A percentile compares a stretch with the other conserved stretches of the same genome.
Conservation (phyloP, 2,888 invertebrate genomes). For the Sinelater perroti region DNA sequence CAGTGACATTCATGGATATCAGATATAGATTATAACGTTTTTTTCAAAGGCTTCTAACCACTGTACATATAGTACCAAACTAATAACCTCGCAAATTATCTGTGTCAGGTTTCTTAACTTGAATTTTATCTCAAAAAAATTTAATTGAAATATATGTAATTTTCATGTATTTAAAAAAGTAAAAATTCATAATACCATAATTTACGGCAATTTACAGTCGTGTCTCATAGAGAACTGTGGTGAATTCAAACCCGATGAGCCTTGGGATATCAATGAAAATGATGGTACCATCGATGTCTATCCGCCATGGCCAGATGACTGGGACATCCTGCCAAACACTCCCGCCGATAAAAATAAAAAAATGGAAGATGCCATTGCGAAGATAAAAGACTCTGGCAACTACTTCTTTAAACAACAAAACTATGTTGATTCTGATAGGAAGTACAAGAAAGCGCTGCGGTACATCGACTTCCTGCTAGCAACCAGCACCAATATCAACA, state of each 20-base stretch:
- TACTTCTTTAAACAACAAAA: constrained; percentile 68
- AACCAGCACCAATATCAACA: constrained; percentile 49
- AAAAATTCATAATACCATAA: background rate
- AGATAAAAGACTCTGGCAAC: constrained; percentile 79
- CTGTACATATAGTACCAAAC: too few species aligned
- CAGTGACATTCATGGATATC: too few species aligned
- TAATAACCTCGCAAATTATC: too few species aligned
- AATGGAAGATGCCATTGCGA: constrained; percentile 62
- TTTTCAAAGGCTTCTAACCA: too few species aligned
- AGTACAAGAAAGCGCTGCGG: constrained; percentile 82
- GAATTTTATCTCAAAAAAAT: too few species aligned
- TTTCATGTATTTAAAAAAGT: constrained; percentile 28
- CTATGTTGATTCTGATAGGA: constrained; percentile 72
- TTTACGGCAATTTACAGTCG: constrained; percentile 60
- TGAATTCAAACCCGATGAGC: constrained; percentile 66
- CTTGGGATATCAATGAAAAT: constrained; percentile 73
- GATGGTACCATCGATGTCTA: constrained; percentile 77
- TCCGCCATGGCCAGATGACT: constrained; percentile 83
- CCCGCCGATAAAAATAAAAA: constrained; percentile 31
- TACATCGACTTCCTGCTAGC: constrained; percentile 68
- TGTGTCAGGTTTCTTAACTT: too few species aligned
- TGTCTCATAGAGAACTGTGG: constrained; percentile 79
- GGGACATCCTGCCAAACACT: constrained; percentile 57
- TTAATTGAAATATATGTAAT: constrained; percentile 3
- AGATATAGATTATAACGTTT: too few species aligned